Percentiles rank a stretch among this genome's conserved stretches.
These are phyloP conservation scores for Endotricha flammealis DNA, from an alignment of 2,888 invertebrate species.

Conservation along the genomic window DNA sequence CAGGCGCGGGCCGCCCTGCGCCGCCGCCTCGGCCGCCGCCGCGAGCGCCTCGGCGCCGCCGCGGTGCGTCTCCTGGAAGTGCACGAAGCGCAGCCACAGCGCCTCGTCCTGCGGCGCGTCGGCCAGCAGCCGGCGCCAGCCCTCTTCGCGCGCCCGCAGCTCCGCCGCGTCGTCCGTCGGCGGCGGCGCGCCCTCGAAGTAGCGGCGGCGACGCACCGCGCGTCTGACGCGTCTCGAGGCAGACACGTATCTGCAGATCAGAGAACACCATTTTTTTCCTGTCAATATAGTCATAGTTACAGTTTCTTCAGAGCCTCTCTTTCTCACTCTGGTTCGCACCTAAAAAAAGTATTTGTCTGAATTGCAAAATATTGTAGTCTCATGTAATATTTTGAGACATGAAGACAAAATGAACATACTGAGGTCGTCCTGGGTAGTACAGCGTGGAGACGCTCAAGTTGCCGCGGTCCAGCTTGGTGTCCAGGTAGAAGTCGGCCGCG, in stretches of 20 bases:
- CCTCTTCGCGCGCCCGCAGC: conserved; percentile 33
- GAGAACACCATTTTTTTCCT: too few relatives aligned
- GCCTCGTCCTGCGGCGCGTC: conserved; percentile 36
- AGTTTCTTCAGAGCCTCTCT: too few relatives aligned
- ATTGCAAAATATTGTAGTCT: too few relatives aligned
- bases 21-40: conserved; percentile 26
- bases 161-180: conserved; percentile 19
- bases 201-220: conserved; percentile 10
- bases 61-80: conserved; percentile 43
- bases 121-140: conserved; percentile 38
- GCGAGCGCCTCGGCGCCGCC: conserved; percentile 23
- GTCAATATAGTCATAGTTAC: too few relatives aligned
- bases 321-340: too few relatives aligned
- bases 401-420: conserved; percentile 63
- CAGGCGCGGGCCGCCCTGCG: conserved; percentile 16
- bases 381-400: too few relatives aligned
- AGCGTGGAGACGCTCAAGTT: conserved; percentile 80
- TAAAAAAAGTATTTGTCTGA: too few relatives aligned
- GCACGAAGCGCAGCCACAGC: conserved; percentile 48
- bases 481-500: conserved; percentile 73
- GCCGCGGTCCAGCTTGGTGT: conserved; percentile 74
- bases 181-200: conserved; percentile 20
- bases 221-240: conserved; percentile 3
- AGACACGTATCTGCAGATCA: too few relatives aligned
- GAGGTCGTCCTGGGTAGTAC: conserved; percentile 80